Base-by-base conservation (phyloP, 1,140 invertebrate species). In the Panagrolaimus sp. region DNA sequence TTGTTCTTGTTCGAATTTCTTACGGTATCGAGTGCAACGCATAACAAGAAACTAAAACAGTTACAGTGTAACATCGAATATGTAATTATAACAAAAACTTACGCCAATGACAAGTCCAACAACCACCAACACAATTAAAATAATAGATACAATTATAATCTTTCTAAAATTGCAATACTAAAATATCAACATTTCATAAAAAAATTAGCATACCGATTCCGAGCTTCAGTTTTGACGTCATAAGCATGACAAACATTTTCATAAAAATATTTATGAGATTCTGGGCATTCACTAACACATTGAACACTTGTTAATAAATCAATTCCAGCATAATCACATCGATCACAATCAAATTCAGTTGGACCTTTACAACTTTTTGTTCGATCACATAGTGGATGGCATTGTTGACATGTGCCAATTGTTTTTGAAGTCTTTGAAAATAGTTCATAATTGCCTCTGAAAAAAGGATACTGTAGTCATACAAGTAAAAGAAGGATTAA, bases 1-100 rank as follows among this genome's bases (percentile, higher is more conserved):
- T 58, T 58, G 52, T 58, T 58, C 52, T 58, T 58, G 14, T 24
- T 58, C 5, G 17, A 21, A 58, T n/a, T 58, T 58, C 17, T 58
- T 58, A 58, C 52, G 52, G 17, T 58, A 58, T 0, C 52, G 52
- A 6, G 14, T 14, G 17, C 52, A 58, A 12, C 52, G 52, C 10
- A 12, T 26, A 12, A 58, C 1, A 0, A 58, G 15, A 21, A n/a
- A 58, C 52, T 58, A n/a, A 6, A 58, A 58, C 12, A 26, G 2
- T 8, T n/a, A 4, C 5, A 12, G 10, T n/a, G n/a, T n/a, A n/a
- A 38, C 7, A 38, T 4, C 2, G 7, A 38, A 38, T 38, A 38
- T 38, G n/a, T 38, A 38, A 38, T 38, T 12, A 58, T 12, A 24
- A 15, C 8, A n/a, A 52, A 58, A 58, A 58, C 52, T 58, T 17